A percentile compares a stretch with the other conserved stretches of the same genome.
Conservation (phyloP, 2,113 vertebrate species). For the Rhabdomys dilectus region DNA sequence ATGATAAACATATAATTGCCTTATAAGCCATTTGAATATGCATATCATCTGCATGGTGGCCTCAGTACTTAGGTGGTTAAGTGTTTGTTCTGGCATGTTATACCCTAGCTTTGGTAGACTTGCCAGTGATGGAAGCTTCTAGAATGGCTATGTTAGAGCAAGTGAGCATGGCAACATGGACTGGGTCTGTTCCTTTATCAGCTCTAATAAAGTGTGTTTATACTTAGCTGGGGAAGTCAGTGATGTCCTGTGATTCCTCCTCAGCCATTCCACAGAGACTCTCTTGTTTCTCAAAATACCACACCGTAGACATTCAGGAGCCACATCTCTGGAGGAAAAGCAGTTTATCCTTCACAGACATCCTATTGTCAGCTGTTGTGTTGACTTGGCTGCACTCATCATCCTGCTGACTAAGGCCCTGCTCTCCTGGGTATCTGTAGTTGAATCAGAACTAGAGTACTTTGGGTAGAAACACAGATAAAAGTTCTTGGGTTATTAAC, state of each 20-base stretch:
- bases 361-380: conserved; percentile 65
- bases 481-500: not conserved
- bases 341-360: conserved; percentile 34
- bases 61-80: not conserved
- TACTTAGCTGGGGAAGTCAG: conserved; percentile 55
- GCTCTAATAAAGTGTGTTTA: conserved; percentile 49
- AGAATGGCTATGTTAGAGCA: conserved; percentile 12
- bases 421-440: conserved; percentile 4
- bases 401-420: conserved; percentile 49
- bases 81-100: not conserved
- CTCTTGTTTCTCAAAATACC: conserved; percentile 77
- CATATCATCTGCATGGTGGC: not conserved
- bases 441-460: conserved; percentile 36
- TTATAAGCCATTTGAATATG: conserved; percentile 49
- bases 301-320: conserved; percentile 73
- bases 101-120: not conserved
- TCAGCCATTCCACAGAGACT: conserved; percentile 54
- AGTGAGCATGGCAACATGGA: not conserved
- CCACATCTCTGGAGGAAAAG: conserved; percentile 41
- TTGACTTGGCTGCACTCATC: not conserved
- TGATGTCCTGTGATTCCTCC: conserved; percentile 34
- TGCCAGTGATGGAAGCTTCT: not conserved
- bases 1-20: conserved; percentile 47
- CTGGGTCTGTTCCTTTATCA: not conserved
- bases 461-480: conserved; percentile 2